Base-by-base conservation (phyloP, 2,797 vertebrate genomes). In the Zalophus californianus region DNA sequence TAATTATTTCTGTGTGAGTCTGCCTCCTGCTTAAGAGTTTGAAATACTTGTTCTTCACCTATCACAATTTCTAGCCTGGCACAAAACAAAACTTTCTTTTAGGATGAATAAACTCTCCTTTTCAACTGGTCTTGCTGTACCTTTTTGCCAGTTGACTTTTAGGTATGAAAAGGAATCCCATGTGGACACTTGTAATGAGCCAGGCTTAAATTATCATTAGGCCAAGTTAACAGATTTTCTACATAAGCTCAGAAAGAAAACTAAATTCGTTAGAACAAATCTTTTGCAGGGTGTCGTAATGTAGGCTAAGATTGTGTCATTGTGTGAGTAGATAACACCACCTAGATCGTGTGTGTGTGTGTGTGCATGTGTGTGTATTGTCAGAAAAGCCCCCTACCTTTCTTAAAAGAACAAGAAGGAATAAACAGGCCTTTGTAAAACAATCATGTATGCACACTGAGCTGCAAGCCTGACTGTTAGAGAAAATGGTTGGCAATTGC, bases 401-500 rank as follows among this genome's bases (percentile, higher is more conserved):
- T 92, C n/a, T 64, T 68, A 52, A n/a, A 5, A 58, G 70, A 25
- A 14, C 29, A 52, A 38, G n/a, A 79, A 58, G 23, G 11, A 54
- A 84, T 56, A 86, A 94, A 41, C 14, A 87, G 32, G 2, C 3
- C 38, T 75, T 52, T 85, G 27, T 50, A 64, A 97, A 73, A 52
- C 14, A 92, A 80, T 66, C 20, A 80, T 29, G 32, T 3, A 79
- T 75, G 13, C 41, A 94, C 27, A 80, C 38, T 79, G 52, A 90
- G 14, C 52, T 60, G 12, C 7, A 77, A 90, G 48, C 4, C 23
- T 90, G 5, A n/a, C n/a, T 84, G 3, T 82, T 92, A 82, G 64
- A 92, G 89, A 88, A 96, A 78, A 87, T 66, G 4, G 11, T 77
- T 89, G 86, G 25, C 18, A 72, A 50, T 77, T 94, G 80, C 3